A percentile compares a stretch with the other conserved stretches of the same genome.
These are phyloP conservation scores for Pterobdella sp. DNA, from an alignment of 2,888 invertebrate species.

Conservation along the genomic window DNA sequence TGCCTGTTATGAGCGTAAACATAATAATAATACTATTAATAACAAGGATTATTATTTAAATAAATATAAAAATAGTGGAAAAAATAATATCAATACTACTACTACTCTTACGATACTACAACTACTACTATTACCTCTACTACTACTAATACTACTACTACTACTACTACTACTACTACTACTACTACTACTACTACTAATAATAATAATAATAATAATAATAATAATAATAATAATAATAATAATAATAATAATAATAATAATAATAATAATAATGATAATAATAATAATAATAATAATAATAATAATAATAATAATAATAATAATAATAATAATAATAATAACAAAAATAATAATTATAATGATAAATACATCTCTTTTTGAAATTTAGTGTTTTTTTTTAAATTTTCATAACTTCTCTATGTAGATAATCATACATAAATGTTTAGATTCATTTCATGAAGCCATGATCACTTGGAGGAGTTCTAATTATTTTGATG, in stretches of 20 bases:
- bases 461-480: background rate
- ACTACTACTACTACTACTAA: no score
- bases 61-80: background rate
- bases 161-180: no score
- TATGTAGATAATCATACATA: background rate
- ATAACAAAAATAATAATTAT: no score
- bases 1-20: background rate
- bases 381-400: background rate
- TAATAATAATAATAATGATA: slow-evolving; percentile 21
- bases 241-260: slow-evolving; percentile 20
- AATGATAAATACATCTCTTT: background rate
- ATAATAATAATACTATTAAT: slow-evolving; percentile 3
- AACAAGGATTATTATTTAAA: background rate
- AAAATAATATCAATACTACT: background rate
- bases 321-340: no score
- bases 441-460: background rate
- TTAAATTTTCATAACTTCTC: background rate
- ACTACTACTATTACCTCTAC: no score
- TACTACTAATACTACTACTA: no score
- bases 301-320: slow-evolving; percentile 15
- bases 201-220: background rate
- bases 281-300: slow-evolving; percentile 18
- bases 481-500: background rate
- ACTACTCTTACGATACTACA: no score
- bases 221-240: slow-evolving; percentile 21